phyloP scores from a whole-genome alignment of 2,888 invertebrate species.

The Synergus laeviventris region DNA sequence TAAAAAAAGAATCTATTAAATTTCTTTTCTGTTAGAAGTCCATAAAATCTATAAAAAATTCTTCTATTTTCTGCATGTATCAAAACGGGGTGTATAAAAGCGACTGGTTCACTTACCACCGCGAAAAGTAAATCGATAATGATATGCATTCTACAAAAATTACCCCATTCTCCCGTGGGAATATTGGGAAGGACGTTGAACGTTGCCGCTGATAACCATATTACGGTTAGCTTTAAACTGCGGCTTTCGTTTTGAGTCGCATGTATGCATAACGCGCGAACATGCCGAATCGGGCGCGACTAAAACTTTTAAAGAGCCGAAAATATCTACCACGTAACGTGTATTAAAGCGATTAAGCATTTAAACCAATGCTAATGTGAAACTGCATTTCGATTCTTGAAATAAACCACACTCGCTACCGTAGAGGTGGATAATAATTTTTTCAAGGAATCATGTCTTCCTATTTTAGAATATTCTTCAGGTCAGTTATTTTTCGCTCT shows the following conservation, averaged over 20 bases:
- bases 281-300: slow-evolving; percentile 17
- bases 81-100: neutral
- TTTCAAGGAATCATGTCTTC: neutral
- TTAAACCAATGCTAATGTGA: slow-evolving; percentile 1
- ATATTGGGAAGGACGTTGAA: slow-evolving; percentile 67
- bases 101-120: slow-evolving; percentile 43
- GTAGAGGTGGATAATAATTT: slow-evolving; percentile 6
- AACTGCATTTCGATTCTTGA: slow-evolving; percentile 10
- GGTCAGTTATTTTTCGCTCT: neutral
- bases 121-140: slow-evolving; percentile 70
- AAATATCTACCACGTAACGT: slow-evolving; percentile 31
- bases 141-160: slow-evolving; percentile 70
- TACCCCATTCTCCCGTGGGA: slow-evolving; percentile 63
- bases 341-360: slow-evolving; percentile 31
- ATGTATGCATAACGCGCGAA: slow-evolving; percentile 16
- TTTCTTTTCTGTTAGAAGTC: neutral
- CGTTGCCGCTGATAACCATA: slow-evolving; percentile 69
- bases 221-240: slow-evolving; percentile 66
- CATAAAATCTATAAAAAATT: no score
- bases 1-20: neutral
- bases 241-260: slow-evolving; percentile 61
- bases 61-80: neutral
- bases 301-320: slow-evolving; percentile 36
- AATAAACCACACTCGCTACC: slow-evolving; percentile 25
- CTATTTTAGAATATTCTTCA: neutral